Percentiles rank a stretch among this genome's conserved stretches.
Evolutionary conservation across 2,888 invertebrate species (phyloP).

Genomic region (Schrankia costaestrigalis): DNA sequence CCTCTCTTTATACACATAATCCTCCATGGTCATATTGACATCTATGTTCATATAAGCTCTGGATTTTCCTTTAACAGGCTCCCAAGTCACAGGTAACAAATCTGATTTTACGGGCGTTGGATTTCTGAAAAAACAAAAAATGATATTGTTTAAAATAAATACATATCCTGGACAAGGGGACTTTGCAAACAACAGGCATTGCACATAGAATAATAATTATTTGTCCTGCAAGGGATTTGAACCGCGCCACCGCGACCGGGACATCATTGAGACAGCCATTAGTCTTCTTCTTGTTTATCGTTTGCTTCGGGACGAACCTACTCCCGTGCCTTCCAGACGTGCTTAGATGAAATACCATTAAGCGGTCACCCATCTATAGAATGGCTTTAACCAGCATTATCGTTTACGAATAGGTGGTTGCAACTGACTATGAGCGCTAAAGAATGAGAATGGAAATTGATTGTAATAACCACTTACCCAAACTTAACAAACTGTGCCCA

Average conservation of each 20-base stretch:
- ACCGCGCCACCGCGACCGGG: not conserved
- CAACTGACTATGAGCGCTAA: not conserved
- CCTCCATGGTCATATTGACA: slow-evolving; percentile 25
- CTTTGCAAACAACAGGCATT: no score
- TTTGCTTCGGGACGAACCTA: no score
- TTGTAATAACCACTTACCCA: slow-evolving; percentile 35
- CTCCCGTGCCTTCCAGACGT: no score
- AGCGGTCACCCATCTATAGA: no score
- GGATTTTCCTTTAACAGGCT: slow-evolving; percentile 23
- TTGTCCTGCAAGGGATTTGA: not conserved
- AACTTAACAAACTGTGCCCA: slow-evolving; percentile 55
- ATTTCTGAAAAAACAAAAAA: slow-evolving; percentile 41
- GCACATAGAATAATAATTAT: not conserved
- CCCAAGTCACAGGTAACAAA: slow-evolving; percentile 47
- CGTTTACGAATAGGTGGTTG: no score
- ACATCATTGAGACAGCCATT: not conserved
- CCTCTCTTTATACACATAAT: slow-evolving; percentile 39
- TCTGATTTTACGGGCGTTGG: slow-evolving; percentile 44
- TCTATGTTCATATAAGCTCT: slow-evolving; percentile 47
- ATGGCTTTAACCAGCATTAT: no score
- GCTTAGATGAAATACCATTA: no score
- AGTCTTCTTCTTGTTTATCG: no score
- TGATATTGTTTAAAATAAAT: not conserved
- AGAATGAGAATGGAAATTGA: not conserved
- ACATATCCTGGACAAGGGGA: not conserved